Evolutionary conservation across 2,888 invertebrate species (phyloP).

Genomic region (Ectobius pallidus): DNA sequence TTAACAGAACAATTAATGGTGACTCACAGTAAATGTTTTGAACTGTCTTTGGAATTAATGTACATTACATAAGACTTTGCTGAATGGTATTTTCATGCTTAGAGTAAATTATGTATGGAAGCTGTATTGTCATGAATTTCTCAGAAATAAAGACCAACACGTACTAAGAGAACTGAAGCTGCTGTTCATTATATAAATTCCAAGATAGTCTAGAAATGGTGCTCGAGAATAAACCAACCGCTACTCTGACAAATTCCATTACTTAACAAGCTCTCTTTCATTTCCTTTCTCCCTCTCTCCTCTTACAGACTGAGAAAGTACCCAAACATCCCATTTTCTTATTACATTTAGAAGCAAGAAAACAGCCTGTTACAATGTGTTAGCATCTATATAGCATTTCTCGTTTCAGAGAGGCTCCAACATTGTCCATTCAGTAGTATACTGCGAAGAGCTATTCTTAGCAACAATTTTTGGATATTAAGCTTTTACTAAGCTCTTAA

Average conservation of each 20-base stretch:
- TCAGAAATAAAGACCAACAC: no score
- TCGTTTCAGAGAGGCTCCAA: background rate
- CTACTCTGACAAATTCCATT: slow-evolving; percentile 12
- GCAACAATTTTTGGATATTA: no score
- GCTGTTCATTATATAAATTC: background rate
- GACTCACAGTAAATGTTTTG: no score
- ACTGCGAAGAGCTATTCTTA: background rate
- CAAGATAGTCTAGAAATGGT: no score
- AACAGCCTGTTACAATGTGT: no score
- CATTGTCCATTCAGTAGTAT: background rate
- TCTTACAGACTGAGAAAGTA: background rate
- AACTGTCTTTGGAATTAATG: no score
- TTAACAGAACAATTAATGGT: no score
- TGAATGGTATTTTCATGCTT: no score
- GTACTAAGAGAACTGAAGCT: background rate
- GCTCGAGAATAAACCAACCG: background rate
- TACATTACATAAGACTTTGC: no score
- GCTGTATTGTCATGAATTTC: no score
- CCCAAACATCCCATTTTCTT: background rate
- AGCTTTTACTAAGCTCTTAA: no score
- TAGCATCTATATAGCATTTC: background rate
- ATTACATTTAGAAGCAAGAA: background rate
- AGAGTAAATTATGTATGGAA: no score
- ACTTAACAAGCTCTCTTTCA: background rate
- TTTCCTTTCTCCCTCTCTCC: background rate